Conservation (phyloP, 2,797 vertebrate species). For the Hipposideros larvatus region DNA sequence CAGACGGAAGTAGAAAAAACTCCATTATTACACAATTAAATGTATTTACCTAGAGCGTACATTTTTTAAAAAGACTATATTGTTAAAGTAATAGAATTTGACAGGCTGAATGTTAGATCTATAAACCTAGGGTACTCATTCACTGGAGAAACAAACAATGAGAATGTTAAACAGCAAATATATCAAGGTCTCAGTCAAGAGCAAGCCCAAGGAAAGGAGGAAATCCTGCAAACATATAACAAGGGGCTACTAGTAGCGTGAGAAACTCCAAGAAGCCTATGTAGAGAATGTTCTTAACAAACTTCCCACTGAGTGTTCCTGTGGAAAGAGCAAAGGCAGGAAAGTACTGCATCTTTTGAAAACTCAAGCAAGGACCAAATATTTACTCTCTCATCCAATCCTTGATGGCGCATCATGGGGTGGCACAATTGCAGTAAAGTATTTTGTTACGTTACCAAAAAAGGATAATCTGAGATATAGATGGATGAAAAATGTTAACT, state of each 20-base stretch:
- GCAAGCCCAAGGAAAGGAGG: background rate
- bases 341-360: background rate
- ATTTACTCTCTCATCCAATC: background rate
- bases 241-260: background rate
- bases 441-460: background rate
- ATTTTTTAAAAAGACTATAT: background rate
- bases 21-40: background rate
- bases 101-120: background rate
- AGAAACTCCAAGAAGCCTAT: background rate
- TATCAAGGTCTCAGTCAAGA: background rate
- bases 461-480: background rate
- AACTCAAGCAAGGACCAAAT: background rate
- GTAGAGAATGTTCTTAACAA: background rate
- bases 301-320: background rate
- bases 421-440: background rate
- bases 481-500: background rate
- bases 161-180: background rate
- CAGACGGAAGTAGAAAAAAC: background rate
- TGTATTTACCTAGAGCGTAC: background rate
- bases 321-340: background rate
- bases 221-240: background rate
- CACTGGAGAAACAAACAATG: slow-evolving; percentile 6
- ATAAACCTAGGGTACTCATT: background rate
- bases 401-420: background rate
- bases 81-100: slow-evolving; percentile 8